These are phyloP conservation scores for Atrina japonica DNA, from an alignment of 2,888 invertebrate species.

Conservation along the genomic window DNA sequence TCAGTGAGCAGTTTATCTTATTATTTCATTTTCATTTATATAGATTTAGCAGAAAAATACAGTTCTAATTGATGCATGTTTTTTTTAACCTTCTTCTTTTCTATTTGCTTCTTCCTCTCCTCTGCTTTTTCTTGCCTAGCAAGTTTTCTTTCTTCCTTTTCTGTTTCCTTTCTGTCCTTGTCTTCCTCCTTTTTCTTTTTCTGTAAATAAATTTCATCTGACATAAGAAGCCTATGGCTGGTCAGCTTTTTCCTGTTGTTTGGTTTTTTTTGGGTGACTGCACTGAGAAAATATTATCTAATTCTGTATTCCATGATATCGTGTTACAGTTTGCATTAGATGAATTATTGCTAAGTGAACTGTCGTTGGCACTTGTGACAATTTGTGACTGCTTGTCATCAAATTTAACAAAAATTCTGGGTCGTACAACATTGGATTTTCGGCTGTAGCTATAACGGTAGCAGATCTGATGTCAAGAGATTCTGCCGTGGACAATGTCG, in stretches of 20 bases:
- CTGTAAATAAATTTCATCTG: conserved; percentile 6
- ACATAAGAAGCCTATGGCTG: conserved; percentile 12
- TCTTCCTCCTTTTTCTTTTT: too few relatives aligned
- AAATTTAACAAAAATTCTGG: neutral
- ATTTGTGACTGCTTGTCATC: neutral
- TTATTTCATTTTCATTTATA: too few relatives aligned
- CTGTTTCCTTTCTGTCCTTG: too few relatives aligned
- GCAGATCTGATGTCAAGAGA: neutral
- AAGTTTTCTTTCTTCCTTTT: too few relatives aligned
- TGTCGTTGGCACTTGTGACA: neutral
- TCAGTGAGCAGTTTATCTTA: too few relatives aligned
- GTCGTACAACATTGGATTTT: neutral
- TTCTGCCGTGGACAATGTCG: neutral
- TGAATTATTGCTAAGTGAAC: neutral
- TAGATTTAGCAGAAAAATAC: too few relatives aligned
- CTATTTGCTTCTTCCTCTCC: too few relatives aligned
- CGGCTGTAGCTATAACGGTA: conserved; percentile 11
- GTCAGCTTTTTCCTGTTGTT: conserved; percentile 12
- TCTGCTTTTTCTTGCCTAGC: too few relatives aligned
- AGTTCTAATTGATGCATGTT: too few relatives aligned
- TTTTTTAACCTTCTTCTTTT: too few relatives aligned
- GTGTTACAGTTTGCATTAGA: neutral
- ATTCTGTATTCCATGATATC: conserved; percentile 13
- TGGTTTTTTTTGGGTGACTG: neutral
- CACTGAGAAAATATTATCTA: conserved; percentile 7